Evolutionary conservation across 2,113 vertebrate genomes (phyloP), one percentile per base, ranked within the genome.

Genomic region (Chaetura pelagica): DNA sequence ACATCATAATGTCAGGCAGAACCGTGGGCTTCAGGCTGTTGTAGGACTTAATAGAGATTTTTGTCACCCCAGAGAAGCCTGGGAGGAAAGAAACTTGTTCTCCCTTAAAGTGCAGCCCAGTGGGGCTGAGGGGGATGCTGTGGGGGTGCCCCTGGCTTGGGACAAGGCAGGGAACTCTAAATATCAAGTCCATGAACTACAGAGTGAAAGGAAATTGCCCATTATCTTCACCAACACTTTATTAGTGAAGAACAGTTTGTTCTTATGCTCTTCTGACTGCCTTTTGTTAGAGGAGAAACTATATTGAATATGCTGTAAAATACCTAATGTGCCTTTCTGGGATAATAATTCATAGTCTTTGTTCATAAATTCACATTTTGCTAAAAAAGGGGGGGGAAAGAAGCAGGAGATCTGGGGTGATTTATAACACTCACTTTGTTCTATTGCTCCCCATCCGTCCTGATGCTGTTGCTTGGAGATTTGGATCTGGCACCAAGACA

Each of bases 161-260:
- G 75, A 12, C 23, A 3, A 27, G 57, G 26, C 63, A 7, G 27
- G 20, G 71, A 17, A 32, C 71, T 59, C 52, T 66, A 85, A 74
- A 90, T 83, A 58, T 4, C 48, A 2, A 63, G 40, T 26, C 57
- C 69, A 1, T 23, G 76, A 3, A 5, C 46, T 77, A 14, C 2
- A 15, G 77, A 18, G 64, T 6, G 3, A 67, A 89, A 91, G 66
- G 77, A 87, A 94, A 78, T 75, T 87, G 77, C 81, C 5, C 18
- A 87, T 94, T 91, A 89, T 89, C 96, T 87, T 67, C 44, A 2
- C 87, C 8, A 24, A 78, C 84, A 72, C 40, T 96, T 91, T 93
- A 85, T 84, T 89, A 91, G 89, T 7, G 48, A 62, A 29, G 94
- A 95, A 95, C 96, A 89, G 81, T 94, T 91, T 96, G 94, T 95